Evolutionary conservation across 2,888 invertebrate genomes (phyloP), one percentile per base, ranked within the genome.

Genomic region (Doris montereyensis): DNA sequence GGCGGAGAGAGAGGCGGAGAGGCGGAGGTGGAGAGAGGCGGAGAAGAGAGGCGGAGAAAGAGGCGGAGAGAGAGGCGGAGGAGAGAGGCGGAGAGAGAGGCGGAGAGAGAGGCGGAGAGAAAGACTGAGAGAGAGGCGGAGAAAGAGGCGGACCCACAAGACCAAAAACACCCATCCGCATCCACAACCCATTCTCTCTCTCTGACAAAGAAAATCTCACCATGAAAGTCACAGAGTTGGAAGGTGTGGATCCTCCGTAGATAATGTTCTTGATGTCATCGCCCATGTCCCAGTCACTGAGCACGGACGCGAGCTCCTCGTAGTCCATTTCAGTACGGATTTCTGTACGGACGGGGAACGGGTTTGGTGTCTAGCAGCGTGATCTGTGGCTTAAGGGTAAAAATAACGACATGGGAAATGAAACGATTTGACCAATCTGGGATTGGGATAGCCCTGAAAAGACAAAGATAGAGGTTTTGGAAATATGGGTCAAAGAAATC

Each of bases 251-350:
- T 65, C 88, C 87, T 58, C 88, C 88, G 79, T 89, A 89, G 10
- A 90, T 82, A 2, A 89, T 82, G 41, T 85, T 85, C 57, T 85
- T 83, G 30, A 90, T 86, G 77, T 88, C 84, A 62, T 89, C 89
- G 73, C 88, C 89, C 81, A 90, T 83, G 8, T 85, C 86, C 89
- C 89, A 89, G 58, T 85, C 85, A 83, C 89, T 89, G 67, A 88
- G 77, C 13, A 87, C 85, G 3, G 88, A 89, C 4, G 84, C 84
- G 67, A 83, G 77, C n/a, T 87, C 88, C 21, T 82, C 82, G 26
- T 80, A 81, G 68, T 77, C 76, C 35, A 78, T 60, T 21, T 82
- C 80, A 76, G 83, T 88, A 89, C 0, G 90, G 90, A 77, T 88
- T 87, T 58, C 84, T 83, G 76, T 89, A 89, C 4, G 89, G 89